Conservation (phyloP, 2,113 vertebrate species). For the Ophthalmolycus amberensis region DNA sequence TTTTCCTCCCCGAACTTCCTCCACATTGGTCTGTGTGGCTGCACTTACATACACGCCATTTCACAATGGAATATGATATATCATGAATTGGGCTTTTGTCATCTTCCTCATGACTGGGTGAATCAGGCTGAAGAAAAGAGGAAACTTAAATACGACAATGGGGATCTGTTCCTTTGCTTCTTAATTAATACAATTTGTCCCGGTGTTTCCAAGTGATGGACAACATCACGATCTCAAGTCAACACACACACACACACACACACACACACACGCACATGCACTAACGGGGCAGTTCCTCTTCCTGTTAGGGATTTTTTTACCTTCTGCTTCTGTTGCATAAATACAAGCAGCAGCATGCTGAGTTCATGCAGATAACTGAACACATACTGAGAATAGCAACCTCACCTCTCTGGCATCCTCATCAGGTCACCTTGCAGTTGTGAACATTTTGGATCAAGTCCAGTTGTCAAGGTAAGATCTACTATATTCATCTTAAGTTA, state of each 20-base stretch:
- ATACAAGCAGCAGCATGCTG: conserved; percentile 28
- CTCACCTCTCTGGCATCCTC: not conserved
- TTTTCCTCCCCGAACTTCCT: conserved; percentile 23
- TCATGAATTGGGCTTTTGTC: not conserved
- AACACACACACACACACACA: not conserved
- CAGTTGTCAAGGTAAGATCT: conserved; percentile 50
- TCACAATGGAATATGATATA: not conserved
- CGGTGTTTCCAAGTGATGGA: conserved; percentile 4
- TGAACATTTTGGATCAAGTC: not conserved
- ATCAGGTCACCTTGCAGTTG: not conserved
- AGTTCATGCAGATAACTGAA: conserved; percentile 28
- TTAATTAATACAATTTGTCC: not conserved
- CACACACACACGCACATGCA: not conserved
- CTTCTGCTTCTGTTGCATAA: conserved; percentile 55
- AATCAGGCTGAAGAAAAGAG: not conserved
- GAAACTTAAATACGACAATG: not conserved
- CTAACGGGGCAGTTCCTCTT: conserved; percentile 35
- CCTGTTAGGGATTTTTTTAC: conserved; percentile 20
- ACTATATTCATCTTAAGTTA: not conserved
- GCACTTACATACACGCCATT: not conserved
- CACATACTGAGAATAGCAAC: not conserved
- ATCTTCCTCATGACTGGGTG: not conserved
- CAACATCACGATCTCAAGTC: not conserved
- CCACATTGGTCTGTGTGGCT: not conserved
- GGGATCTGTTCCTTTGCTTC: not conserved